Base-by-base conservation (phyloP, 2,888 invertebrate species). In the Idaea biselata region DNA sequence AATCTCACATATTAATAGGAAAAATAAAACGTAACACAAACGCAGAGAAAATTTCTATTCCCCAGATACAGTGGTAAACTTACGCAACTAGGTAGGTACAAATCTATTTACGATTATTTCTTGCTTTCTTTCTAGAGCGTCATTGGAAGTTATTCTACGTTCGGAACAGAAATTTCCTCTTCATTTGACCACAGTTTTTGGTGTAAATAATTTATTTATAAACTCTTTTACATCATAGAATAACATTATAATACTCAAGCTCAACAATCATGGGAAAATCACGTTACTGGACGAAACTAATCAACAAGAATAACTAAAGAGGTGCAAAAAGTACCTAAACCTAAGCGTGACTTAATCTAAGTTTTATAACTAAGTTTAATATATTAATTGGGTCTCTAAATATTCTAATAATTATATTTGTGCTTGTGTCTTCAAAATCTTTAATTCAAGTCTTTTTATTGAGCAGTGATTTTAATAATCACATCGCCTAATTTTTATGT, bases 131-230 rank as follows among this genome's bases (percentile, higher is more conserved):
- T 88, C 76, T 64, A 62, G 66, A 71, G 69, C 73, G 61, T 64
- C 68, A 71, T 71, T 73, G 76, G 76, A 79, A 79, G 82, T 81
- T 83, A 89, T 86, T 74, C 87, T 89, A 91, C 88, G 89, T 68
- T 75, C 73, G 87, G 89, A 92, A 92, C 91, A 92, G 92, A 92
- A 92, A 92, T 92, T 91, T 91, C 91, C 92, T 91, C 92, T 84
- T 76, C 76, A 73, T 80, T 88, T 89, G 87, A 86, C 77, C 68
- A 62, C 64, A 14, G 31, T 72, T 60, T 74, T 56, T 17, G 18
- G 44, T 44, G 44, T 44, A 56, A 64, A 66, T 68, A 68, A 68
- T 73, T 70, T 73, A 73, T 71, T 68, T 70, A 68, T 68, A 68
- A 68, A 64, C 62, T 44, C 44, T 44, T 66, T 70, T 73, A 70